A percentile compares a stretch with the other conserved stretches of the same genome.
phyloP scores from a whole-genome alignment of 1,140 invertebrate species.

The Drosophila pandora region DNA sequence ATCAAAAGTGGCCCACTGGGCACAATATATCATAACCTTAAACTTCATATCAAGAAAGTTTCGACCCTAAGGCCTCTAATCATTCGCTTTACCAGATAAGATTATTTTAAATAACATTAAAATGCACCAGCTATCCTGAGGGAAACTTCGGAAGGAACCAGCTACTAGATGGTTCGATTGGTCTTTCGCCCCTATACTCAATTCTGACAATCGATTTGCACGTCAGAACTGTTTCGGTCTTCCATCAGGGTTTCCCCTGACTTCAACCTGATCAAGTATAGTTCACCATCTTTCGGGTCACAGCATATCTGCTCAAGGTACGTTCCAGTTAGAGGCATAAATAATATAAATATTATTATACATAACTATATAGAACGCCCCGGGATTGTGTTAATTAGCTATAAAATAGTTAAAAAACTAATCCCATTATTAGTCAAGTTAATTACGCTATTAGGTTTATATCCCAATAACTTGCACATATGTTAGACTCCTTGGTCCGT shows the following conservation, averaged over 20 bases:
- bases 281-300: slow-evolving; percentile 83
- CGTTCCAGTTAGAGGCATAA: slow-evolving; percentile 82
- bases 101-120: slow-evolving; percentile 32
- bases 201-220: slow-evolving; percentile 91
- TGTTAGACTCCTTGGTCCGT: slow-evolving; percentile 96
- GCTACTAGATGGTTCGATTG: slow-evolving; percentile 88
- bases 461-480: slow-evolving; percentile 86
- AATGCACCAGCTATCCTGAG: slow-evolving; percentile 3
- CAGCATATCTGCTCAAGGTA: slow-evolving; percentile 85
- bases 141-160: slow-evolving; percentile 87
- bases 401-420: slow-evolving; percentile 37
- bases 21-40: too few relatives aligned
- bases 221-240: slow-evolving; percentile 89
- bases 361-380: slow-evolving; percentile 1
- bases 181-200: slow-evolving; percentile 90
- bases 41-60: not conserved
- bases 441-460: slow-evolving; percentile 48
- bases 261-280: slow-evolving; percentile 86
- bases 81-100: slow-evolving; percentile 39
- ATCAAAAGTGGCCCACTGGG: too few relatives aligned
- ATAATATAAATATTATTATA: slow-evolving; percentile 32
- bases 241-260: slow-evolving; percentile 89
- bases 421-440: too few relatives aligned
- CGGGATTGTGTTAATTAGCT: slow-evolving; percentile 67
- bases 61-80: slow-evolving; percentile 27